Evolutionary conservation across 2,113 vertebrate species (phyloP), one percentile per base, ranked within the genome.

Genomic region (Reinhardtius hippoglossoides): DNA sequence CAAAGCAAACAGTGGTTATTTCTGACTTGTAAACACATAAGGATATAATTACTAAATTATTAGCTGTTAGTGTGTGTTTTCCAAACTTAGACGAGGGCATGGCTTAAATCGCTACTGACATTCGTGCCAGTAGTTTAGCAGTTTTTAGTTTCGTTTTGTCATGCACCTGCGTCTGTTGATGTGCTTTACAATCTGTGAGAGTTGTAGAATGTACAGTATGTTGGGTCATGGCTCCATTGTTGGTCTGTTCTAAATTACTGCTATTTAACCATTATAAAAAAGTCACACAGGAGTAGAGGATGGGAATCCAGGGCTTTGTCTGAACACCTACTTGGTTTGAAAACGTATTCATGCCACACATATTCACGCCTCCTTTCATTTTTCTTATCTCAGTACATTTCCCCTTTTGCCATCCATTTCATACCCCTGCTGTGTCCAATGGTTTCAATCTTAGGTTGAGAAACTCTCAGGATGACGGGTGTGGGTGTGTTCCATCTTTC

Each of bases 331-430:
- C 1, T 57, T 67, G 62, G n/a, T 2, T 27, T 1, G 6, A 5
- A 4, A 54, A 54, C 54, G n/a, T n/a, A n/a, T 40, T 61, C 23
- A n/a, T n/a, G 23, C 24, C n/a, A 61, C 20, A 37, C 55, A 15
- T 14, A 5, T 24, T 70, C n/a, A 10, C 60, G 44, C 69, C 60
- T 74, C 65, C 65, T 66, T 82, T 76, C 14, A 16, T 27, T 65
- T 37, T 18, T 40, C n/a, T 21, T 71, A 67, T 67, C 46, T 60
- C 31, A 37, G 2, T 31, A 15, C 46, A 37, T 23, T 27, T 20
- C 9, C 27, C 20, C 7, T n/a, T 52, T 37, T 71, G 16, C 13
- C 44, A 18, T 46, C 15, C 3, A 1, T 16, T 15, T 46, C 13
- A 46, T 10, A 15, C 14, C 37, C 2, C 37, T 40, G 44, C 44